phyloP scores from a whole-genome alignment of 2,888 invertebrate species.

The Acleris emargana region DNA sequence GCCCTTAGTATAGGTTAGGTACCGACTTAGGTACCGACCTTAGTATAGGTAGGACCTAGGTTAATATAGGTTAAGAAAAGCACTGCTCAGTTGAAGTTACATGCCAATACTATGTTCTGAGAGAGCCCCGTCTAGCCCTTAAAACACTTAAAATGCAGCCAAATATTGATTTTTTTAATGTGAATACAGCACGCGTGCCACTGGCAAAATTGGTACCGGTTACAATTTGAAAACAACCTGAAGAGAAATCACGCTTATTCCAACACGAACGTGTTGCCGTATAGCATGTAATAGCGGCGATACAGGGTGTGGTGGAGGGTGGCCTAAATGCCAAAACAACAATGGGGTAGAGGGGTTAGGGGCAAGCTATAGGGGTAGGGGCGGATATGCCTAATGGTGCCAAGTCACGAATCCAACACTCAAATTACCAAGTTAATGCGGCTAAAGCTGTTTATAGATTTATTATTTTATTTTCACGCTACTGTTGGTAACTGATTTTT shows the following conservation, averaged over 20 bases:
- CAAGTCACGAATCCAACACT: slow-evolving; percentile 71
- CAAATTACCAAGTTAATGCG: slow-evolving; percentile 60
- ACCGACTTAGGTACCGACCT: too few species aligned
- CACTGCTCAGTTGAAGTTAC: too few species aligned
- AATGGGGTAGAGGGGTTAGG: slow-evolving; percentile 46
- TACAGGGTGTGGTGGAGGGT: slow-evolving; percentile 53
- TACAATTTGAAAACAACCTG: slow-evolving; percentile 16
- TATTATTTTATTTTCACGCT: slow-evolving; percentile 35
- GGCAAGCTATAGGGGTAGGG: slow-evolving; percentile 42
- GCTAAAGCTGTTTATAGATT: slow-evolving; percentile 37
- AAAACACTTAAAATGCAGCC: too few species aligned
- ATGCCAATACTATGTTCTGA: too few species aligned
- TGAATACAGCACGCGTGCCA: too few species aligned
- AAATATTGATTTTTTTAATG: too few species aligned
- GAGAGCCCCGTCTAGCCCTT: too few species aligned
- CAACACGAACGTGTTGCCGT: slow-evolving; percentile 32
- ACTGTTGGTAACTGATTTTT: slow-evolving; percentile 23
- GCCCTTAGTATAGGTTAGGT: too few species aligned
- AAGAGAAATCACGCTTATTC: slow-evolving; percentile 25
- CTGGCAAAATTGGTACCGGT: too few species aligned
- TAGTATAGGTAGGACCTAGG: too few species aligned
- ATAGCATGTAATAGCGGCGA: slow-evolving; percentile 48
- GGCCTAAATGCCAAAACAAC: slow-evolving; percentile 56
- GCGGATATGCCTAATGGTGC: slow-evolving; percentile 72
- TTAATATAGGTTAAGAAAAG: too few species aligned